Conservation (phyloP, 2,113 vertebrate genomes). For the Alaudala cheleensis region DNA sequence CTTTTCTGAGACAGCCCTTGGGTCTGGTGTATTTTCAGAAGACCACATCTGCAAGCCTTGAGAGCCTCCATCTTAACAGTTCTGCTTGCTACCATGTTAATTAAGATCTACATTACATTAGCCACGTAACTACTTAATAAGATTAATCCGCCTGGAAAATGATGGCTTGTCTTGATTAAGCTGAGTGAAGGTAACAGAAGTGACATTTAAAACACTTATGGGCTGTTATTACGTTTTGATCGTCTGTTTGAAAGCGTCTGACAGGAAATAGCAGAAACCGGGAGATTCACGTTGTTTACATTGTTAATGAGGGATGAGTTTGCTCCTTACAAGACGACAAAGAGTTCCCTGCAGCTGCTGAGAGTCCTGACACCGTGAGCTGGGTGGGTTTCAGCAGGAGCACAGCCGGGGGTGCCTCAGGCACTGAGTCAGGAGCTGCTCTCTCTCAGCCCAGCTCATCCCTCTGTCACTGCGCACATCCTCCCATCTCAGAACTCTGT, state of each 20-base stretch:
- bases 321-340: neutral
- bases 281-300: slow-evolving; percentile 23
- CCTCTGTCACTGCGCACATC: neutral
- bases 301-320: slow-evolving; percentile 19
- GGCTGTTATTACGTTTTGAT: slow-evolving; percentile 69
- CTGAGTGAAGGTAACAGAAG: slow-evolving; percentile 12
- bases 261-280: slow-evolving; percentile 41
- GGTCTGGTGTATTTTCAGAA: slow-evolving; percentile 26
- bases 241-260: slow-evolving; percentile 41
- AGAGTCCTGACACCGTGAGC: neutral
- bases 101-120: slow-evolving; percentile 72
- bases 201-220: slow-evolving; percentile 72
- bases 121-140: slow-evolving; percentile 71
- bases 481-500: neutral
- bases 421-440: neutral
- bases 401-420: neutral
- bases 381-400: neutral
- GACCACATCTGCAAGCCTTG: slow-evolving; percentile 50
- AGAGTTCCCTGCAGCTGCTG: neutral
- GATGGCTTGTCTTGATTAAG: slow-evolving; percentile 75
- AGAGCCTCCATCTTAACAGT: slow-evolving; percentile 43
- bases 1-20: slow-evolving; percentile 5
- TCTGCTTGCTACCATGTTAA: slow-evolving; percentile 70
- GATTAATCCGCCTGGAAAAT: slow-evolving; percentile 74
- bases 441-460: neutral